A percentile compares a stretch with the other conserved stretches of the same genome.
phyloP scores from a whole-genome alignment of 2,797 vertebrate genomes.

The Myiotriccus ornatus region DNA sequence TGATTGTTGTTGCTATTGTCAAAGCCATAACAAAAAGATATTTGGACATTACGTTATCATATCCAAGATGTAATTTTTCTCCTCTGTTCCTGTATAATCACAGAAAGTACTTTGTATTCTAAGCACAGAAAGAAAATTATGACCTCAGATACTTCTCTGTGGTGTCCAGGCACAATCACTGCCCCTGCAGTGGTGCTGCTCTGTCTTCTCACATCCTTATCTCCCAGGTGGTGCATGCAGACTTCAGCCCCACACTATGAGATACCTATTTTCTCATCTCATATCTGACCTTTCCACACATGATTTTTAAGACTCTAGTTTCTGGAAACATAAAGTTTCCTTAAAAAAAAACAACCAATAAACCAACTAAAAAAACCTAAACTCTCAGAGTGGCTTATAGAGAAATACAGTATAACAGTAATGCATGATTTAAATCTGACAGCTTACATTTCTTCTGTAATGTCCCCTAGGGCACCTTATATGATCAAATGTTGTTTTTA shows the following conservation, averaged over 20 bases:
- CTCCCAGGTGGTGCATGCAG: background rate
- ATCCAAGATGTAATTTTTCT: background rate
- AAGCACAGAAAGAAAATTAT: background rate
- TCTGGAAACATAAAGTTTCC: background rate
- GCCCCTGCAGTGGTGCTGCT: fast-evolving
- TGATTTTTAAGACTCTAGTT: background rate
- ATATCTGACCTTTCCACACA: background rate
- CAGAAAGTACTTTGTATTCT: background rate
- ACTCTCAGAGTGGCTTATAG: background rate
- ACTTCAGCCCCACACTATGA: background rate
- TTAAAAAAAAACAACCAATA: fast-evolving
- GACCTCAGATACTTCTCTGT: background rate
- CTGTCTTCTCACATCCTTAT: background rate
- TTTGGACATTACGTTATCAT: background rate
- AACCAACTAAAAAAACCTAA: background rate
- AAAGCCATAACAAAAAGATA: background rate
- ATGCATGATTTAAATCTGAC: constrained; percentile 9
- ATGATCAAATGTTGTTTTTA: constrained; percentile 24
- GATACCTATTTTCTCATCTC: background rate
- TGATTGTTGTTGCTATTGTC: background rate
- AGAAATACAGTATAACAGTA: background rate
- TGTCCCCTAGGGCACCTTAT: background rate
- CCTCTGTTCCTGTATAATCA: background rate
- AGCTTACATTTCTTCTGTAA: constrained; percentile 30
- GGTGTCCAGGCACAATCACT: background rate